Base-by-base conservation (phyloP, 53 echinoderm and acorn worm genomes). In the Crossaster papposus region DNA sequence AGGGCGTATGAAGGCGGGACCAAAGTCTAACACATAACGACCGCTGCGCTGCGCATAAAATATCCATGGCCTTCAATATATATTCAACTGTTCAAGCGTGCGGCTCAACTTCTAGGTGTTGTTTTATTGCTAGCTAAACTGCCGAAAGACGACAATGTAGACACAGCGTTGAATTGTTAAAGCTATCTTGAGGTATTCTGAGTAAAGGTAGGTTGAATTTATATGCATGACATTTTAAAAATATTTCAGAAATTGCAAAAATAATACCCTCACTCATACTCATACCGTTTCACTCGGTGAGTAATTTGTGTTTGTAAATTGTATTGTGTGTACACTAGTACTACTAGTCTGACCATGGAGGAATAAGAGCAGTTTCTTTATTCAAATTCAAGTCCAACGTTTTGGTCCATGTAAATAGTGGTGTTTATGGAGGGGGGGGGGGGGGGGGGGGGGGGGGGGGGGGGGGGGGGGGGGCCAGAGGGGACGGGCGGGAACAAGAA, bases 101-200 rank as follows among this genome's bases (percentile, higher is more conserved):
- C 18, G 22, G n/a, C n/a, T n/a, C n/a, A n/a, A n/a, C n/a, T n/a
- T 81, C 52, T 34, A 9, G 31, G 22, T 84, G 37, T 35, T n/a
- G n/a, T 77, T 77, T 35, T 26, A 12, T 22, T 14, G 12, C 77
- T n/a, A 33, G 38, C n/a, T n/a, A 53, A 63, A 23, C 58, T 75
- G 77, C 76, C 63, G 26, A 58, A 18, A 77, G 63, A 76, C 55
- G 87, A 87, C 18, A 58, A 87, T 87, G 87, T 87, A 87, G 87
- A 7, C 22, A 8, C 13, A 33, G 15, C 36, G 36, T 76, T 77
- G 54, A 12, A 35, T 14, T 87, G 58, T 55, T 77, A 14, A 73
- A 62, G 62, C 76, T 87, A 36, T 36, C 36, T 23, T 58, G 87
- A 76, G 87, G 36, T 54, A 58, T 62, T 14, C 36, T 72, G 62